Evolutionary conservation across 2,797 vertebrate genomes (phyloP), one percentile per base, ranked within the genome.

Genomic region (Catharus ustulatus): DNA sequence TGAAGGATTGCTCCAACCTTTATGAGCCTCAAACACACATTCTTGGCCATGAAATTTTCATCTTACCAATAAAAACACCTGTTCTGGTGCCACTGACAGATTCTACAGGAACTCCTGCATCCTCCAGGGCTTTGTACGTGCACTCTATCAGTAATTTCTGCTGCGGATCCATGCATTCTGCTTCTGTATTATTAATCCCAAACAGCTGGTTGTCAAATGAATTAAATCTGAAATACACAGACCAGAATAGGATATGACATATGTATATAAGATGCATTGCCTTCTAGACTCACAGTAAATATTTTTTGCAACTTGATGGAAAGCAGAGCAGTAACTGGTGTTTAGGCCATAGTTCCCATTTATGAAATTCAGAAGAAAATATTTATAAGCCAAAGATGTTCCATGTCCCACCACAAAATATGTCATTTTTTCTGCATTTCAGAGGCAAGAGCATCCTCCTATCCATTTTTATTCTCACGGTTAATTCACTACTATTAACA

Each of bases 101-200:
- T 91, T 99, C 98, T 95, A 96, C 94, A 4, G 98, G 87, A 7
- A 98, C 89, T 46, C 98, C 98, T 36, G 98, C 97, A 87, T 98
- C 98, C 67, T 98, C 98, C 59, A 99, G 82, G 10, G 98, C 97
- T 81, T 98, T 98, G 94, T 98, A 98, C 4, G 98, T 95, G 61
- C 98, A 98, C 90, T 98, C 97, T 29, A 98, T 93, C 43, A 98
- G 97, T 27, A 98, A 97, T 84, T 98, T 99, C 52, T 98, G 98
- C 58, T 98, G 98, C 0, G 98, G 98, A 91, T 98, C 98, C 98
- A 98, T 98, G 61, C 67, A 94, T 66, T 98, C 96, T 26, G 97
- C 98, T 97, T 99, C 98, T 24, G 67, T 87, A 45, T 98, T 97
- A 67, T 96, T 90, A 82, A 98, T 98, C 84, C 98, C 98, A 93